phyloP scores from a whole-genome alignment of 2,797 vertebrate species.

The Bucorvus abyssinicus region DNA sequence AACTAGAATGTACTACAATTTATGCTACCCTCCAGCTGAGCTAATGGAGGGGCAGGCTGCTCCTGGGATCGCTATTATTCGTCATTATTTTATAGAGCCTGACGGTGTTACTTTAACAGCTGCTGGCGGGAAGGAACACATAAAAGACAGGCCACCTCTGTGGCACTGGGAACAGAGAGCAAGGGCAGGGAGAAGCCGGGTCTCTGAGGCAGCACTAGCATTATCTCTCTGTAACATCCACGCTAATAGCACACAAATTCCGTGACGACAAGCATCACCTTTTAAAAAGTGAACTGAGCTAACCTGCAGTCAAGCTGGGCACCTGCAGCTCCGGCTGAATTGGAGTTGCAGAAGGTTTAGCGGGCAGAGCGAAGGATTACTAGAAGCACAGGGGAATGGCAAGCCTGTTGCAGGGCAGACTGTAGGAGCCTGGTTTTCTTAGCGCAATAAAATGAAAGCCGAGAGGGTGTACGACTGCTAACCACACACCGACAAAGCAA shows the following conservation, averaged over 20 bases:
- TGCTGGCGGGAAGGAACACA: background rate
- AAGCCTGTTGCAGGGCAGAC: background rate
- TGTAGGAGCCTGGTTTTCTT: background rate
- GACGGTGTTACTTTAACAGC: background rate
- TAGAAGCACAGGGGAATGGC: background rate
- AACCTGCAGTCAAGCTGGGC: background rate
- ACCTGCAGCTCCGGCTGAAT: background rate
- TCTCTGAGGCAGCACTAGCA: background rate
- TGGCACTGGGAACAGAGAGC: background rate
- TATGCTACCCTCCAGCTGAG: conserved; percentile 1
- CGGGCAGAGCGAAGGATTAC: background rate
- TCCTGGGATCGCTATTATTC: conserved; percentile 5
- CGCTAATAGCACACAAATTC: background rate
- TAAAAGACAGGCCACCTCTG: background rate
- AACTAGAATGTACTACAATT: background rate
- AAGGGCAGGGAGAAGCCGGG: background rate
- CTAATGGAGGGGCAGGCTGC: background rate
- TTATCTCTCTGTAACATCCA: background rate
- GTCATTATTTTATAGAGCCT: conserved; percentile 26
- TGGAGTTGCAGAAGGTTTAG: background rate
- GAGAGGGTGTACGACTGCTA: background rate
- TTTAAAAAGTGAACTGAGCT: background rate
- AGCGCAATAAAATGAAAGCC: background rate
- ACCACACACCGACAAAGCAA: background rate
- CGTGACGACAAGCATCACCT: background rate